Base-by-base conservation (phyloP, 1,140 invertebrate genomes). In the Colletes gigas region DNA sequence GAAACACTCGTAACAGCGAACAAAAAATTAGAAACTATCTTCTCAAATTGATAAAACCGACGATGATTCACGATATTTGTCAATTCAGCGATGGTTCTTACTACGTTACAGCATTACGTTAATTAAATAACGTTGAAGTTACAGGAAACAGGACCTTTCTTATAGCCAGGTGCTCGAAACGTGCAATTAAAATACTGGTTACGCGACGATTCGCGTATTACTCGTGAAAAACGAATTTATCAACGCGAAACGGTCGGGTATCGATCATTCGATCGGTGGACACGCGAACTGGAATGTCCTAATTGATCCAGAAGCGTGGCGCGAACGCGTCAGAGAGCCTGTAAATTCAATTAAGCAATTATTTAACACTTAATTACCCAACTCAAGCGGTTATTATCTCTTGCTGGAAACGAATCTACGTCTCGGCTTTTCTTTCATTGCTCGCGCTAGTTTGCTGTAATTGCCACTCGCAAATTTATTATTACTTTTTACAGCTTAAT, bases 311-410 rank as follows among this genome's bases (percentile, higher is more conserved):
- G 65, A 59, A 77, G 54, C 17, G 17, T 47, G 54, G 17, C 14
- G n/a, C 54, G 21, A 57, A 76, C 65, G 74, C 65, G 54, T 47
- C 74, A 47, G 54, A 59, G 65, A 39, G 30, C 30, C 15, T 30
- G 55, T 21, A 66, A 68, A 69, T 59, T 59, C 74, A 69, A 69
- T 77, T 69, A 69, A 68, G 54, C 54, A 77, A 68, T 77, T 68
- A 69, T 59, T 69, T 77, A 69, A 68, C 65, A 19, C 65, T 59
- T 77, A 77, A 77, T 77, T 77, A 77, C 54, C 54, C 15, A 14
- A 0, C 62, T 10, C 8, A 60, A 9, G 30, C 54, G 17, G 54
- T 41, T 71, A 47, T 60, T 44, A 75, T 44, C 30, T 75, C 47
- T 3, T n/a, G 47, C 4, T 62, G 52, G 54, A 59, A 47, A 59